Percentiles rank a stretch among this genome's conserved stretches.
phyloP scores from a whole-genome alignment of 1,140 invertebrate genomes.

The Drosophila repleta region DNA sequence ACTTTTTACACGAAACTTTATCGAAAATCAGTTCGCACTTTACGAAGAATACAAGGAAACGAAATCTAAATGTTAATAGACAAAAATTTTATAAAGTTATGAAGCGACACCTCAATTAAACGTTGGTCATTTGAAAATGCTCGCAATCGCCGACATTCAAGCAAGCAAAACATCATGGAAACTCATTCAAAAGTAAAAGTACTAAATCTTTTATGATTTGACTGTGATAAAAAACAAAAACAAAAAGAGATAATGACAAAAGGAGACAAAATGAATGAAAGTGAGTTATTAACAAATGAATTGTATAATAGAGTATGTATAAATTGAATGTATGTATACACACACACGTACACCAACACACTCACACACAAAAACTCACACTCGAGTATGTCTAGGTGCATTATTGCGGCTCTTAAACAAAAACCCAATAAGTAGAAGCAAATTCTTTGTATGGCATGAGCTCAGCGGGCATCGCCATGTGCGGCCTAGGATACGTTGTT shows the following conservation, averaged over 20 bases:
- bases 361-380: too few relatives aligned
- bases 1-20: constrained; percentile 12
- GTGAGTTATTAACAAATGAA: constrained; percentile 61
- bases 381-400: constrained; percentile 52
- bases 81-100: constrained; percentile 26
- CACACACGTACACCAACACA: not conserved
- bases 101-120: constrained; percentile 19
- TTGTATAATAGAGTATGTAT: constrained; percentile 77
- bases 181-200: constrained; percentile 83
- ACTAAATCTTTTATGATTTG: constrained; percentile 84
- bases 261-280: constrained; percentile 55
- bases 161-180: constrained; percentile 73
- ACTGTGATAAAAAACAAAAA: constrained; percentile 69
- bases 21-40: constrained; percentile 30
- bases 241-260: constrained; percentile 67
- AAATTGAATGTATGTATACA: constrained; percentile 68
- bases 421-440: constrained; percentile 39
- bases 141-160: constrained; percentile 62
- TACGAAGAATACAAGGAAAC: constrained; percentile 24
- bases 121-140: constrained; percentile 45
- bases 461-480: constrained; percentile 38
- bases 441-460: constrained; percentile 42
- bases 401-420: constrained; percentile 46
- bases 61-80: constrained; percentile 35
- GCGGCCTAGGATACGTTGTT: constrained; percentile 57